These are phyloP conservation scores for Astreopora myriophthalma DNA, from an alignment of 64 coral and sea anemone genomes.

Conservation along the genomic window DNA sequence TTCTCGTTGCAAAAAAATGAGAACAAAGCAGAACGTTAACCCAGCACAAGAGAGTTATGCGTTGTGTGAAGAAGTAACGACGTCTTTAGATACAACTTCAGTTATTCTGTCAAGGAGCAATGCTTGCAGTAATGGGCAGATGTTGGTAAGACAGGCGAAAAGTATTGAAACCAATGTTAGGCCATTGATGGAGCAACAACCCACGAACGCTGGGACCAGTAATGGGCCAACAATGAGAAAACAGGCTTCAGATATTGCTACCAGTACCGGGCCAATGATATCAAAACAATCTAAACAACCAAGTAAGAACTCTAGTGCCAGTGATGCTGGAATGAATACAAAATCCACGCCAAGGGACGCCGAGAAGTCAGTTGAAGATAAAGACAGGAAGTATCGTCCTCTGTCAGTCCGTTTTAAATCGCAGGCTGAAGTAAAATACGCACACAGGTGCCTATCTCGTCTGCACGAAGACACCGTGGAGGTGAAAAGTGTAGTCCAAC, in stretches of 20 bases:
- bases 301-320: neutral
- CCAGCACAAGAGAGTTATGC: neutral
- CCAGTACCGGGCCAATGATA: neutral
- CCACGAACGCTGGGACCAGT: neutral
- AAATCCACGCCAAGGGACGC: neutral
- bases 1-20: neutral
- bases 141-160: neutral
- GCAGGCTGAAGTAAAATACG: slow-evolving; percentile 34
- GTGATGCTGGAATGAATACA: neutral
- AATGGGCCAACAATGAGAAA: neutral
- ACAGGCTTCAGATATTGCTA: neutral
- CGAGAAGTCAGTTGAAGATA: neutral
- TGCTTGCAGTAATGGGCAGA: neutral
- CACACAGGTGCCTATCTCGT: slow-evolving; percentile 15
- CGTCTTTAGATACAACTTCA: neutral
- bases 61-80: neutral
- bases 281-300: neutral
- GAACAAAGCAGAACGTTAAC: neutral
- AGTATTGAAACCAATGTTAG: neutral
- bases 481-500: neutral
- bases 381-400: neutral
- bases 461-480: slow-evolving; percentile 33
- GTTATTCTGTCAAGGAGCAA: neutral
- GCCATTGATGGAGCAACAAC: neutral
- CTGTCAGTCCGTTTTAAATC: slow-evolving; percentile 7